Evolutionary conservation across 2,888 invertebrate species (phyloP).

Genomic region (Machimus atricapillus): DNA sequence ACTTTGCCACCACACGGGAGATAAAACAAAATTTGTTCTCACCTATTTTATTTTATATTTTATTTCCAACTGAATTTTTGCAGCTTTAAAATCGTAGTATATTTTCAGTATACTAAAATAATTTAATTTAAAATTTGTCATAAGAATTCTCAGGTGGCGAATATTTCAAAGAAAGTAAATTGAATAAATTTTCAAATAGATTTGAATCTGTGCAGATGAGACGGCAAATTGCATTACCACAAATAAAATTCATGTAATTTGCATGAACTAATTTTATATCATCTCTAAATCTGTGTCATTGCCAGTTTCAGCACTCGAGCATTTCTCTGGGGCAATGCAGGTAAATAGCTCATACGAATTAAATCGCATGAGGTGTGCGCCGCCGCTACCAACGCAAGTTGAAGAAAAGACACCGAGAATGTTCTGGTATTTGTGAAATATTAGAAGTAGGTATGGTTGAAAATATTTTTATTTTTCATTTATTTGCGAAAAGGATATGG

Average conservation of each 20-base stretch:
- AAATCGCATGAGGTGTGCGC: not conserved
- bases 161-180: not conserved
- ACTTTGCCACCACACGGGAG: not conserved
- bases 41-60: not conserved
- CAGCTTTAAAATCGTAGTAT: not conserved
- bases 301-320: not conserved
- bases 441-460: not conserved
- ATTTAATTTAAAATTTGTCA: no score
- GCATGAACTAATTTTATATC: conserved; percentile 1
- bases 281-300: conserved; percentile 21
- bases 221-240: not conserved
- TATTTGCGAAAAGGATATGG: not conserved
- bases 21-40: not conserved
- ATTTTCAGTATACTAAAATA: no score
- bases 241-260: conserved; percentile 5
- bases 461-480: not conserved
- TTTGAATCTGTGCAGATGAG: not conserved
- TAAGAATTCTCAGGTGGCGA: not conserved
- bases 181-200: not conserved
- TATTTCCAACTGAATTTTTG: not conserved
- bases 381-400: not conserved
- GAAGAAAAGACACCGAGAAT: not conserved
- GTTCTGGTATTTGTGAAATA: not conserved
- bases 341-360: not conserved
- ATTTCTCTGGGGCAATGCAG: not conserved